Evolutionary conservation across 2,888 invertebrate genomes (phyloP), one percentile per base, ranked within the genome.

Genomic region (Ophion ellenae): DNA sequence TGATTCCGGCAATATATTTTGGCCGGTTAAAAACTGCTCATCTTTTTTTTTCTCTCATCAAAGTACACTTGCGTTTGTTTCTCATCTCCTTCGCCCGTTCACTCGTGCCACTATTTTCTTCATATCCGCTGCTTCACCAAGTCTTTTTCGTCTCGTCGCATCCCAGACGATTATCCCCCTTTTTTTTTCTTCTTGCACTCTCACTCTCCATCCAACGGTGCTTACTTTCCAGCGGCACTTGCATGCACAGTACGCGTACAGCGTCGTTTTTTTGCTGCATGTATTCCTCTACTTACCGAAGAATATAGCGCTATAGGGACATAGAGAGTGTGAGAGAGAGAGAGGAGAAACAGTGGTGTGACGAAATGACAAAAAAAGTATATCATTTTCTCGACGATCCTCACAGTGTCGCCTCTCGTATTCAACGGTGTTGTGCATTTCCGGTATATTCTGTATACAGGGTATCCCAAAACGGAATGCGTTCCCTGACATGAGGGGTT

Each of bases 161-260:
- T 80, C 73, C 66, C 53, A 64, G 59, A 70, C 81, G 78, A 84
- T 84, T 86, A 84, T 79, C 84, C 70, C 64, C 36, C 57, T 86
- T 79, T 81, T 63, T 73, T 36, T 36, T 47, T 75, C 59, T 9
- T 17, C 32, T 63, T 53, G 64, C 36, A 59, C 71, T 66, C 45
- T 17, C 66, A 24, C 11, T 47, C 47, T 40, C 40, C 45, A 66
- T 81, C 57, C 73, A 70, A 71, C 63, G 66, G 57, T 73, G 40
- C 47, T 74, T 81, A 74, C 71, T 73, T 80, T 47, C 73, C 47
- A 71, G 53, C 64, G 64, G 63, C 57, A 81, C 69, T 59, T 71
- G 73, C 32, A 80, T 64, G 28, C 57, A 63, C 78, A 32, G 17
- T 11, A 10, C 36, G 28, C 24, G 40, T 36, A 1, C 11, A 28